Conservation (phyloP, 2,888 invertebrate species). For the Eristalinus sepulchralis region DNA sequence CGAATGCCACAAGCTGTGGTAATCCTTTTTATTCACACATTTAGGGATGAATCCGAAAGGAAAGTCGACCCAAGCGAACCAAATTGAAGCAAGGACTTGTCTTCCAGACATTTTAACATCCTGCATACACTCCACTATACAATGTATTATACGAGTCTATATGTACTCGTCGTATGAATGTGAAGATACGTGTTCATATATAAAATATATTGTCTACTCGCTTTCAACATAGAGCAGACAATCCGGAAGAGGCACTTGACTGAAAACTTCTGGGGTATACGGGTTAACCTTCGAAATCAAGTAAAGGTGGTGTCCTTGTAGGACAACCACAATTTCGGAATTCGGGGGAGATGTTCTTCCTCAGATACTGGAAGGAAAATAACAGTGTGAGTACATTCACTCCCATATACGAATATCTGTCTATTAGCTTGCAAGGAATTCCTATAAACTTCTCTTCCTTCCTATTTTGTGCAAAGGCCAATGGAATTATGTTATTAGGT, state of each 20-base stretch:
- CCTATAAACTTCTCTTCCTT: conserved; percentile 29
- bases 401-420: background rate
- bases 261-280: conserved; percentile 39
- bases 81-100: conserved; percentile 65
- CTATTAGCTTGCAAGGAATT: conserved; percentile 41
- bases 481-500: conserved; percentile 58
- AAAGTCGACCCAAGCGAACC: conserved; percentile 66
- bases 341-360: conserved; percentile 52
- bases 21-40: conserved; percentile 72
- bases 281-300: conserved; percentile 59
- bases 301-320: conserved; percentile 64
- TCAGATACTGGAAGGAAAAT: conserved; percentile 27
- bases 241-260: conserved; percentile 62
- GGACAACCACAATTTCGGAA: conserved; percentile 53
- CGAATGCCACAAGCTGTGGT: conserved; percentile 69
- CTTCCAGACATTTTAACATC: conserved; percentile 71
- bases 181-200: conserved; percentile 7
- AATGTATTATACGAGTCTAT: background rate
- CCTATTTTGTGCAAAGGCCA: conserved; percentile 32
- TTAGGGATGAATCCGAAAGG: conserved; percentile 66
- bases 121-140: conserved; percentile 25
- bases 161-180: background rate
- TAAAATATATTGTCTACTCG: conserved; percentile 57
- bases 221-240: conserved; percentile 54
- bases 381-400: conserved; percentile 14